Conservation (phyloP, 2,797 vertebrate species). For the Hypotaenidia okinawae region DNA sequence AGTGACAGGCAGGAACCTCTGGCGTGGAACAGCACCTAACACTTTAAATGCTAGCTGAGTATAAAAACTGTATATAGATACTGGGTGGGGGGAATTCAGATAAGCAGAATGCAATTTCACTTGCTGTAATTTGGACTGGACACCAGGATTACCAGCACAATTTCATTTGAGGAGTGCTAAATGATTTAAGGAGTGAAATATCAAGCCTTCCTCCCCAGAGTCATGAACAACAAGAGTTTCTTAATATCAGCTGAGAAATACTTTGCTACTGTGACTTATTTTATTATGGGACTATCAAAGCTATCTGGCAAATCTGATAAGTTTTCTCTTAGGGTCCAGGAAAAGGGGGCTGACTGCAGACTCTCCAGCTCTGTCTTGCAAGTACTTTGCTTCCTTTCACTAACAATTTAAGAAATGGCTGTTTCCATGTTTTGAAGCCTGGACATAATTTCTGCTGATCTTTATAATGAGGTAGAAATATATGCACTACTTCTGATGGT, state of each 20-base stretch:
- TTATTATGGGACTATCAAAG: background rate
- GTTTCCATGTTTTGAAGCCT: background rate
- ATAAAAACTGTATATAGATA: background rate
- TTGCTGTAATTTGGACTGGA: background rate
- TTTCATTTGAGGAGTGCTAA: background rate
- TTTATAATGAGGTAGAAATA: background rate
- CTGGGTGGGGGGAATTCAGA: background rate
- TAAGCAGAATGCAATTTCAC: conserved; percentile 22
- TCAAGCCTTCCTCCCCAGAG: background rate
- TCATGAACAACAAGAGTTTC: background rate
- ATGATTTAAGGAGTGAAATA: background rate
- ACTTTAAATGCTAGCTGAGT: background rate
- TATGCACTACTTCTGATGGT: background rate
- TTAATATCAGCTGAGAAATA: background rate
- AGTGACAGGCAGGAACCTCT: background rate
- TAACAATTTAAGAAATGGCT: background rate
- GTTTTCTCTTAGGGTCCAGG: background rate
- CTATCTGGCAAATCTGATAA: background rate
- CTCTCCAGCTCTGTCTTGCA: background rate
- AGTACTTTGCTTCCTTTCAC: background rate
- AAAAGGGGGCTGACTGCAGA: background rate
- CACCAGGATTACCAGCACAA: background rate
- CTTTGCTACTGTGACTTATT: background rate
- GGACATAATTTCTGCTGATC: background rate
- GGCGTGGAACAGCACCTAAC: background rate